These are phyloP conservation scores for Apotomis betuletana DNA, from an alignment of 2,888 invertebrate genomes.

Conservation along the genomic window DNA sequence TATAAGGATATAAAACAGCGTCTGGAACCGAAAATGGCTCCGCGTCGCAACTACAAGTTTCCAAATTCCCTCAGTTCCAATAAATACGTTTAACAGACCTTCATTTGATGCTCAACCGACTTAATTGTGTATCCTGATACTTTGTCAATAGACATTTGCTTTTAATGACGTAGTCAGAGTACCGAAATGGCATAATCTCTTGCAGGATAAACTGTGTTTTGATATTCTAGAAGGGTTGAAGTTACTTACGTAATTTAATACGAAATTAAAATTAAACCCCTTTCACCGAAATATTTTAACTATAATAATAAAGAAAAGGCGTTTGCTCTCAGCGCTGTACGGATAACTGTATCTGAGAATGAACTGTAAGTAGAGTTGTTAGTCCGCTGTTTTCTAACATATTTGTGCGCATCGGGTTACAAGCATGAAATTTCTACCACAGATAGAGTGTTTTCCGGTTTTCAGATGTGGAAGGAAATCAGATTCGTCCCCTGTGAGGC, in stretches of 20 bases:
- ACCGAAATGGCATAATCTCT: slow-evolving; percentile 14
- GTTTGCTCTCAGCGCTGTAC: no score
- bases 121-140: slow-evolving; percentile 55
- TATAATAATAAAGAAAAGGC: no score
- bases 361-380: no score
- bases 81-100: slow-evolving; percentile 49
- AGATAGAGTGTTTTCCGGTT: no score
- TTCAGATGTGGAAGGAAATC: no score
- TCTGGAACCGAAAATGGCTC: slow-evolving; percentile 9
- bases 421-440: no score
- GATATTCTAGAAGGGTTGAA: slow-evolving; percentile 20
- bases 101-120: slow-evolving; percentile 49
- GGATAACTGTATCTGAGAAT: no score
- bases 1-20: slow-evolving; percentile 16
- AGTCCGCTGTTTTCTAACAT: no score
- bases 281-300: not conserved
- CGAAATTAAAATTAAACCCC: not conserved
- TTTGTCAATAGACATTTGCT: slow-evolving; percentile 52
- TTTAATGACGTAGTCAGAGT: slow-evolving; percentile 48
- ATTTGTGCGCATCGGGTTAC: no score
- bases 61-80: slow-evolving; percentile 46
- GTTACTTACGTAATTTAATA: slow-evolving; percentile 9
- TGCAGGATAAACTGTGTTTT: slow-evolving; percentile 43
- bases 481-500: no score
- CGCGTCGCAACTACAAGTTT: slow-evolving; percentile 23